Evolutionary conservation across 2,797 vertebrate species (phyloP), one percentile per base, ranked within the genome.

Genomic region (Enteromius fasciolatus): DNA sequence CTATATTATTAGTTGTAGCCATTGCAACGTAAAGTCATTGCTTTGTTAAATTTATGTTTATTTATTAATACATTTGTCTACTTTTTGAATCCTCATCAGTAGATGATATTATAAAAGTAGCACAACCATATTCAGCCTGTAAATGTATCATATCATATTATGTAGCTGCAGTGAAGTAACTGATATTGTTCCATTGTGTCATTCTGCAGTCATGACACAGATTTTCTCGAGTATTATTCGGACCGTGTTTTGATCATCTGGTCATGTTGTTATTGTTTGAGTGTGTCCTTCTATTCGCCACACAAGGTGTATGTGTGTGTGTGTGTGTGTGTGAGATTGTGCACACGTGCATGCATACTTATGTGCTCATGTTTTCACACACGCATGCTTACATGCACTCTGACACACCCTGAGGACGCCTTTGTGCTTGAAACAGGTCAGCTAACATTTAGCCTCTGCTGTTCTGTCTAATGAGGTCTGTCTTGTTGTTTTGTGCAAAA

Each of bases 351-450:
- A 48, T 82, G 72, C 70, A 80, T 31, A 39, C 52, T 44, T 54
- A 70, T 83, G 59, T 68, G 59, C 41, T 79, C 63, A 82, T 52
- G 78, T 76, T 67, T 66, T 76, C 81, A 79, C 75, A 81, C 70
- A 59, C 33, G 59, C 61, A 78, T 70, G 36, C 79, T 67, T 44
- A 57, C 75, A 69, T 64, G 54, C 76, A 72, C 54, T 46, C 78
- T 10, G 73, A 69, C 87, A 84, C 84, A 80, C 79, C 61, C 63
- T 0, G 54, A 86, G 76, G 83, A 88, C 17, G 74, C 67, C 63
- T 82, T 82, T 88, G 80, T 84, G 85, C 87, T 88, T 90, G 61
- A 89, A 89, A 86, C 76, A 85, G 90, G 90, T 91, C 89, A 91
- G 84, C 85, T 88, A 87, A 89, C 83, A 86, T 91, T 89, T 87